phyloP scores from a whole-genome alignment of 2,797 vertebrate species.

The Sebastolobus altivelis region DNA sequence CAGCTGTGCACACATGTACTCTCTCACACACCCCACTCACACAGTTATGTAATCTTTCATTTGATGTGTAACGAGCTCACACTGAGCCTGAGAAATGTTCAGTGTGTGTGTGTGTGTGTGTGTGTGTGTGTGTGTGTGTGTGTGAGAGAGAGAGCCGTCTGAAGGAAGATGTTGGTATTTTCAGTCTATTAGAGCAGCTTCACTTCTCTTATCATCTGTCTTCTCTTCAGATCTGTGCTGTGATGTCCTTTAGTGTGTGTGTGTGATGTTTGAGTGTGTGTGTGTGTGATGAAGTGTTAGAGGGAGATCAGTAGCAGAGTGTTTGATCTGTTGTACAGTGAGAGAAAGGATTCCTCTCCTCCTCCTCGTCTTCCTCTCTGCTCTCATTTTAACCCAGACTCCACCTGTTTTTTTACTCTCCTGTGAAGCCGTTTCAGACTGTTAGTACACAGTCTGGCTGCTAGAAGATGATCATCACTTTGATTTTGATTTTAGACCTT shows the following conservation, averaged over 20 bases:
- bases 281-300: constrained; percentile 16
- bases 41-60: constrained; percentile 48
- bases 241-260: not conserved
- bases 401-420: constrained; percentile 2
- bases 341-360: constrained; percentile 10
- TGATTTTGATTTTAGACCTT: not conserved
- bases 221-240: constrained; percentile 13
- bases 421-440: not conserved
- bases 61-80: constrained; percentile 21
- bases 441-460: not conserved
- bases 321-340: constrained; percentile 39
- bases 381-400: constrained; percentile 18
- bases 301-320: constrained; percentile 31
- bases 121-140: not conserved
- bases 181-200: constrained; percentile 17
- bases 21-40: not conserved
- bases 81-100: not conserved
- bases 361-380: constrained; percentile 24
- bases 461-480: not conserved
- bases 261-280: constrained; percentile 20
- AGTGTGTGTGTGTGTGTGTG: constrained; percentile 5
- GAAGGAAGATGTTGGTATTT: constrained; percentile 19
- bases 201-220: constrained; percentile 10
- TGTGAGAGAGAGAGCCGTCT: not conserved
- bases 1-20: not conserved